Conservation (phyloP, 2,888 invertebrate genomes). For the Antitype chi region DNA sequence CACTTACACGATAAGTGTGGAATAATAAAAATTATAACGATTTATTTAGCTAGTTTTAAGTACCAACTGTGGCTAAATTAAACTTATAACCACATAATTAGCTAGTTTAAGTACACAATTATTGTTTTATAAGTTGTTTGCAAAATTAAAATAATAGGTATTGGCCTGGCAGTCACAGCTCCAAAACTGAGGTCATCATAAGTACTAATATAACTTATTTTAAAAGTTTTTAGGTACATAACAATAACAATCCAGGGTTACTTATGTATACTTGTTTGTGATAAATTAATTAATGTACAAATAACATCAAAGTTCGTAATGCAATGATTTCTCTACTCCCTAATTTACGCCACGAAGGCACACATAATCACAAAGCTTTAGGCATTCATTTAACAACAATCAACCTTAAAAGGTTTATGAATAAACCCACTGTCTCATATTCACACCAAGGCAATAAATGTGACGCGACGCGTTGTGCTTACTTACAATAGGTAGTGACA, state of each 20-base stretch:
- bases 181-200: conserved; percentile 36
- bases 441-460: not conserved
- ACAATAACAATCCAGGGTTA: conserved; percentile 31
- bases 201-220: conserved; percentile 30
- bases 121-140: not conserved
- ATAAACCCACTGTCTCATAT: not conserved
- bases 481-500: conserved; percentile 2
- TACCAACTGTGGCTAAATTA: not conserved
- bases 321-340: not conserved
- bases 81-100: not conserved
- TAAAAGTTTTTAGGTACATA: conserved; percentile 27
- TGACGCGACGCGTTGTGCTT: not conserved
- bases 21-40: not conserved
- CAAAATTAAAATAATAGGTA: not conserved
- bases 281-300: conserved; percentile 42
- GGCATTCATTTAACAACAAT: conserved; percentile 17
- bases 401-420: conserved; percentile 13
- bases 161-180: conserved; percentile 43
- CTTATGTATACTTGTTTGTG: conserved; percentile 38
- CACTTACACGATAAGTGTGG: not conserved
- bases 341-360: conserved; percentile 38
- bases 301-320: conserved; percentile 29
- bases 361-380: conserved; percentile 30
- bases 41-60: not conserved
- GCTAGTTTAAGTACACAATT: conserved; percentile 20